A percentile compares a stretch with the other conserved stretches of the same genome.
Conservation (phyloP, 2,113 vertebrate species). For the Anarrhichthys ocellatus region DNA sequence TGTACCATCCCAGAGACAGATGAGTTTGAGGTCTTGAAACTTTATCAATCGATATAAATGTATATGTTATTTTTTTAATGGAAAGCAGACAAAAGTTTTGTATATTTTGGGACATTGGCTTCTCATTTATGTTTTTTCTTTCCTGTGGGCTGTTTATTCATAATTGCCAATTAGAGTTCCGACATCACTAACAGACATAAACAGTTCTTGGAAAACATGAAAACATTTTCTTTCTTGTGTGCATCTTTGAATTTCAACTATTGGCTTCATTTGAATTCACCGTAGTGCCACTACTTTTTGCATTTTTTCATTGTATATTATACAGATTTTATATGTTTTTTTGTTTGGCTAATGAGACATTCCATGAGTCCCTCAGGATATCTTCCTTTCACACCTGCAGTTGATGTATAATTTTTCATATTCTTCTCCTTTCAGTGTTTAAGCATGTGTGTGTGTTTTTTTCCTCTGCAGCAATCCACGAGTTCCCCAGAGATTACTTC, state of each 20-base stretch:
- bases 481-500: conserved; percentile 95
- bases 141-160: no score
- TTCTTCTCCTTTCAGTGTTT: background rate
- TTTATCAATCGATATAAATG: no score
- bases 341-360: background rate
- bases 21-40: no score
- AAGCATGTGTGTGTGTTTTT: conserved; percentile 7
- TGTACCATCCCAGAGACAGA: no score
- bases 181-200: no score
- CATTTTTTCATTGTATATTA: background rate
- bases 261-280: background rate
- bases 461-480: conserved; percentile 89
- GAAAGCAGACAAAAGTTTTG: no score
- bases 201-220: background rate
- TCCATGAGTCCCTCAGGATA: background rate
- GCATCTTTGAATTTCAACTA: background rate
- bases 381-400: background rate
- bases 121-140: no score
- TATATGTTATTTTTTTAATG: no score
- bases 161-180: no score
- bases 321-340: background rate
- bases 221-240: no score
- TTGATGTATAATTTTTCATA: background rate
- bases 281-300: no score
- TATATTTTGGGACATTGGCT: no score